These are phyloP conservation scores for Otocyon megalotis DNA, from an alignment of 2,113 vertebrate genomes.

Conservation along the genomic window DNA sequence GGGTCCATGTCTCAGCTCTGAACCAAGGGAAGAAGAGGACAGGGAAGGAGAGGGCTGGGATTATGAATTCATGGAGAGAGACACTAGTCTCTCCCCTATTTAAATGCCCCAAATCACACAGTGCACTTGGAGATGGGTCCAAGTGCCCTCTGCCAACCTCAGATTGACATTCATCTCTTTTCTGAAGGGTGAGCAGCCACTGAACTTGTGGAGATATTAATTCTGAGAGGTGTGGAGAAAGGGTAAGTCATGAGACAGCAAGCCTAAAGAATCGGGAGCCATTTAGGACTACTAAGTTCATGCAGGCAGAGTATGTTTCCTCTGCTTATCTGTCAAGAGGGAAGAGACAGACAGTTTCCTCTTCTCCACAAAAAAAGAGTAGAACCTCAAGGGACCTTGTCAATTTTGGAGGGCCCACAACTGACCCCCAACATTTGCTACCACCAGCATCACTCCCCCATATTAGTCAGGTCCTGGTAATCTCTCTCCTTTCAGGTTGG, in stretches of 20 bases:
- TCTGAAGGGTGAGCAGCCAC: neutral
- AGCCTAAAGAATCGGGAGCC: neutral
- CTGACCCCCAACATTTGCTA: neutral
- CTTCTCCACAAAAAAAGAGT: neutral
- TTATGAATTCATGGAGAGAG: neutral
- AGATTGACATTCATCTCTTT: neutral
- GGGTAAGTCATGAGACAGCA: neutral
- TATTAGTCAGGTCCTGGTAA: neutral
- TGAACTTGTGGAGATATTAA: neutral
- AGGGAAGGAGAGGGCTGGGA: neutral
- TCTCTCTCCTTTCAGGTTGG: neutral
- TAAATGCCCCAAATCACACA: neutral
- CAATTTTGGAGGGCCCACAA: neutral
- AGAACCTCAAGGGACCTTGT: neutral
- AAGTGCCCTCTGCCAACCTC: neutral
- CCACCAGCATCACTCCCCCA: neutral
- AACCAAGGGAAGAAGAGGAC: no score
- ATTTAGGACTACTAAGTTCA: neutral
- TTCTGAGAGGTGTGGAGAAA: neutral
- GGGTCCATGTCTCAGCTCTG: neutral
- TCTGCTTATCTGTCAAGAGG: neutral
- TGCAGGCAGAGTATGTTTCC: neutral
- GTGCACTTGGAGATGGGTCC: neutral
- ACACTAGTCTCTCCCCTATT: neutral
- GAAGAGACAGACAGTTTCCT: neutral